These are phyloP conservation scores for Drosophila sordidapex DNA, from an alignment of 2,888 invertebrate species.

Conservation along the genomic window DNA sequence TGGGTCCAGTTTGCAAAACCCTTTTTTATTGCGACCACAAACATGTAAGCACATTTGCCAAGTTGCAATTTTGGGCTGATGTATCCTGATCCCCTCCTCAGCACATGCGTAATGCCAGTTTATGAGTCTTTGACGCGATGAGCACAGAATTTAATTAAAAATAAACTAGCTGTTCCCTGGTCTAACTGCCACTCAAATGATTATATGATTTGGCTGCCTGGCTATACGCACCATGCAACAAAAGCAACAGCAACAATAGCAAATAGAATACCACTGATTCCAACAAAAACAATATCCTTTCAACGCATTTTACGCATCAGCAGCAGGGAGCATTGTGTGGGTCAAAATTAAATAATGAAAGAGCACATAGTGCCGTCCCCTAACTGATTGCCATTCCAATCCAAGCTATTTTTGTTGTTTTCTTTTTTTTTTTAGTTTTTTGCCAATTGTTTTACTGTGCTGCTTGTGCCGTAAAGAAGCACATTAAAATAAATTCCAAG, in stretches of 20 bases:
- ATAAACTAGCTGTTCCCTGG: conserved; percentile 53
- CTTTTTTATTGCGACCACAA: conserved; percentile 70
- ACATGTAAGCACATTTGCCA: conserved; percentile 73
- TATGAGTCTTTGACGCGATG: conserved; percentile 54
- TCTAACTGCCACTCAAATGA: conserved; percentile 39
- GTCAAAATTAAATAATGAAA: conserved; percentile 62
- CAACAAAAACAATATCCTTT: not conserved
- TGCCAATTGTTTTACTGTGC: conserved; percentile 21
- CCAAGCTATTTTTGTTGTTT: not conserved
- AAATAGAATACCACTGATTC: conserved; percentile 12
- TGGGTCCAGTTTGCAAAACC: conserved; percentile 48
- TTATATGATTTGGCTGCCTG: conserved; percentile 50
- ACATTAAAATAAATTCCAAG: conserved; percentile 16
- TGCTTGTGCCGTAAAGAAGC: conserved; percentile 36
- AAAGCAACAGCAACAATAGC: conserved; percentile 9
- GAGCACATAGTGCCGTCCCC: conserved; percentile 26
- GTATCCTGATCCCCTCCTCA: conserved; percentile 15
- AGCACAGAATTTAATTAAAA: conserved; percentile 70
- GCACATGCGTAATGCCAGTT: conserved; percentile 61
- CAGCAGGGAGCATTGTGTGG: conserved; percentile 44
- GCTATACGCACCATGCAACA: conserved; percentile 3
- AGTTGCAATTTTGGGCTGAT: conserved; percentile 52
- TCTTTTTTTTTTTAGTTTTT: not conserved
- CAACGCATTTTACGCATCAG: conserved; percentile 41
- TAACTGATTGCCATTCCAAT: conserved; percentile 50